Conservation (phyloP, 1,140 invertebrate genomes). For the Diorhabda elongata region DNA sequence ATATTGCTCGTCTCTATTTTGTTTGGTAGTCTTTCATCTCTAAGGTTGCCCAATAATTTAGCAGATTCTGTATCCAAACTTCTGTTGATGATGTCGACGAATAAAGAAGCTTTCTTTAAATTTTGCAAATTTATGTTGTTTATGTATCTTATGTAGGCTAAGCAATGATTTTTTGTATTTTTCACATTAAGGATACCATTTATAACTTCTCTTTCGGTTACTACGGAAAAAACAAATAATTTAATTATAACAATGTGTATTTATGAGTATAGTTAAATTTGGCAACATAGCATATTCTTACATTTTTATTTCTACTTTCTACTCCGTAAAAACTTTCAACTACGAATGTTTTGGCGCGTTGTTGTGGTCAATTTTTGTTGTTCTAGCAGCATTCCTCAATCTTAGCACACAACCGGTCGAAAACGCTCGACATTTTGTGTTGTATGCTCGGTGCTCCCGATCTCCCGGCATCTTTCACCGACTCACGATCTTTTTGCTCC, state of each 20-base stretch:
- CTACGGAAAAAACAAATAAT: conserved; percentile 53
- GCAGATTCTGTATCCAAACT: conserved; percentile 91
- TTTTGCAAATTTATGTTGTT: conserved; percentile 97
- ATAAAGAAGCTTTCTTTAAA: conserved; percentile 87
- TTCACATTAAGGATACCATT: conserved; percentile 91
- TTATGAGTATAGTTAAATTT: no score
- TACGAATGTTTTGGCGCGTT: no score
- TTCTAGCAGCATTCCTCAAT: no score
- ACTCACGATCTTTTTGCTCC: no score
- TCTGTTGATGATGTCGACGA: conserved; percentile 90
- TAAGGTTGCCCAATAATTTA: conserved; percentile 80
- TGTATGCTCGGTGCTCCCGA: no score
- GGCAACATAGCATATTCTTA: no score
- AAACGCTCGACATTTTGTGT: no score
- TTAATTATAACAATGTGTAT: not conserved
- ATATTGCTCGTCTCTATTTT: conserved; percentile 87
- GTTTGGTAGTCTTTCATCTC: conserved; percentile 80
- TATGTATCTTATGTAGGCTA: conserved; percentile 94
- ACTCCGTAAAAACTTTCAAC: no score
- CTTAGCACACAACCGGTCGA: no score
- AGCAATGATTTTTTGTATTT: conserved; percentile 92
- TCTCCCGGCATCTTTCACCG: no score
- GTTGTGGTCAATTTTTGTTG: no score
- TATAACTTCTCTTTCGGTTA: conserved; percentile 96
- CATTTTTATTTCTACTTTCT: no score